Evolutionary conservation across 2,797 vertebrate species (phyloP), one percentile per base, ranked within the genome.

Genomic region (Trachurus trachurus): DNA sequence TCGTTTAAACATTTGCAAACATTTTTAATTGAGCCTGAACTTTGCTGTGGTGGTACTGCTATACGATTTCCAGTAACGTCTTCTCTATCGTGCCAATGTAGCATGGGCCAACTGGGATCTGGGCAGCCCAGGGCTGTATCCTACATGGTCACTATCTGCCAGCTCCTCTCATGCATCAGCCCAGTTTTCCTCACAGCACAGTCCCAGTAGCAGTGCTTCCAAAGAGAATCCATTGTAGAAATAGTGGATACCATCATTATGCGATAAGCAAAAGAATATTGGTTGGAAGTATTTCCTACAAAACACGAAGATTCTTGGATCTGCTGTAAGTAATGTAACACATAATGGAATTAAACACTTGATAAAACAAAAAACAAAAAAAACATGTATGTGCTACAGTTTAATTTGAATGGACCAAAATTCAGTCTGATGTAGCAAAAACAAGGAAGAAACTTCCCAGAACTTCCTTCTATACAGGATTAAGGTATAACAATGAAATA

Each of bases 141-240:
- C 65, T 73, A 7, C 70, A 69, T 69, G 64, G 62, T 58, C 75
- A 77, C 66, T 75, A 77, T 82, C 78, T 66, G 78, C 70, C 82
- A 85, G 54, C 26, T 84, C 59, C 57, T 70, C 40, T 70, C 60
- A 19, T 67, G 61, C 72, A 68, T 47, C 60, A 79, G 60, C 64
- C 74, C 68, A 62, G 49, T 54, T 81, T 59, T 17, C 50, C 53
- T 70, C 72, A 65, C 61, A 52, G 67, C 67, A 58, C 56, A 39
- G 66, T 58, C 64, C 42, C 40, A 66, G 21, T 61, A 9, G 40
- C 21, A 17, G 13, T 56, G 68, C 50, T 53, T 39, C 39, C 61
- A 21, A 10, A 45, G 34, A 58, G 1, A 67, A 62, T 16, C 3
- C 4, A 10, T 42, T 39, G 63, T 49, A 66, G 40, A 76, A 59